Base-by-base conservation (phyloP, 2,797 vertebrate species). In the Mus spretus region DNA sequence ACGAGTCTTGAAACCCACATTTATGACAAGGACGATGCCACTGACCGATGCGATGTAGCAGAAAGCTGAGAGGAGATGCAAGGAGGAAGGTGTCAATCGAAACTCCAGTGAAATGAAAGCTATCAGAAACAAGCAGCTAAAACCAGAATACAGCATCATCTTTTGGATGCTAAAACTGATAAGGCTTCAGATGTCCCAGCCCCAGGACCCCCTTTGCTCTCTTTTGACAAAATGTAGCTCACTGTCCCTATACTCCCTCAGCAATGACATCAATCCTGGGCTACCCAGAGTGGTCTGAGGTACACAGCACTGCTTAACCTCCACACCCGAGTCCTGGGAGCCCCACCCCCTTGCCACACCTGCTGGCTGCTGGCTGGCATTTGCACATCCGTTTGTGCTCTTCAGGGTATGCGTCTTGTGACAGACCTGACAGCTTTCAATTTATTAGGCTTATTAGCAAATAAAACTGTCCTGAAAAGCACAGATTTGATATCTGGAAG, bases 361-460 rank as follows among this genome's bases (percentile, higher is more conserved):
- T 17, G 79, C 75, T 61, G 12, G 78, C 81, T 57, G 20, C 61
- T 13, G 63, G 90, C 75, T 94, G 20, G 19, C 72, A 14, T 96
- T 70, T 93, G 47, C 59, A 47, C 47, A 57, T 95, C 55, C 13
- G 0, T 87, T 82, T 85, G 59, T 88, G 78, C 59, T 93, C 72
- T 94, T 88, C 89, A 26, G 34, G 65, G 67, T 84, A 15, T 40
- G 8, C 13, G 4, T 85, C 94, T 96, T 81, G 11, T 74, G 94
- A 97, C 95, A 95, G n/a, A 74, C 24, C 87, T 95, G 95, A 79
- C 97, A 92, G 92, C 96, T 97, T 95, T 93, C 95, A 97, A 96
- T 97, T 98, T 96, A 97, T 98, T 98, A 95, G 90, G 86, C 95
- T 97, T 97, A 96, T 95, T 98, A 95, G 50, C 90, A 97, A 97